Base-by-base conservation (phyloP, 2,113 vertebrate genomes). In the Prochilodus magdalenae region DNA sequence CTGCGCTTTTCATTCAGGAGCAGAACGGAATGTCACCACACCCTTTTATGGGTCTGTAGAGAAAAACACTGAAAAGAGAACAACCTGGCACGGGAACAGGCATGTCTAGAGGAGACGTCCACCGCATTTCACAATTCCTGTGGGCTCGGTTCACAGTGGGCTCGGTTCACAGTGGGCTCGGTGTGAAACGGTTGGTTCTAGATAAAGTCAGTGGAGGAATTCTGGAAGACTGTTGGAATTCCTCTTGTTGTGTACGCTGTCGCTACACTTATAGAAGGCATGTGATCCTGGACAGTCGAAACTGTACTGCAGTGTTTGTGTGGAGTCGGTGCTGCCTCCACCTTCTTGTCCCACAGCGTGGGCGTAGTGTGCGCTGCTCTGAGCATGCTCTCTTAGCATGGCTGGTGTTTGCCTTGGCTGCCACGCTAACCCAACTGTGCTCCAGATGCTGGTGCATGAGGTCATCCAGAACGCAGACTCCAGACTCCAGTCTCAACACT, bases 391-490 rank as follows among this genome's bases (percentile, higher is more conserved):
- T 30, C 30, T 40, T 67, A 16, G 55, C 0, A 22, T 7, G 36
- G 73, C 66, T 44, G 53, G 27, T 40, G 57, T 79, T 86, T 86
- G 71, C 71, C 53, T 84, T 86, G 81, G 85, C 85, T 75, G 77
- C 59, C 44, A 62, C n/a, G 29, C 29, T 62, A 14, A 27, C 11
- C 74, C 63, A 67, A 75, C 80, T 79, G 82, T 81, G 49, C 27
- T 71, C 74, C 77, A 77, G 77, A 84, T 80, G 62, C 73, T 67
- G 76, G 69, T 62, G 66, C 57, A 57, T 81, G 83, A 74, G 77
- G 75, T 86, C 79, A 71, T 73, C 55, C 63, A 67, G 26, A 79
- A 80, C 55, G 33, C 53, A 71, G 85, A 67, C 49, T n/a, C 22
- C 53, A 60, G 57, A 60, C 77, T 63, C 75, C 16, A 59, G 69